Percentiles rank a stretch among this genome's conserved stretches.
Evolutionary conservation across 2,888 invertebrate genomes (phyloP).

Genomic region (Drepanosiphum platanoidis): DNA sequence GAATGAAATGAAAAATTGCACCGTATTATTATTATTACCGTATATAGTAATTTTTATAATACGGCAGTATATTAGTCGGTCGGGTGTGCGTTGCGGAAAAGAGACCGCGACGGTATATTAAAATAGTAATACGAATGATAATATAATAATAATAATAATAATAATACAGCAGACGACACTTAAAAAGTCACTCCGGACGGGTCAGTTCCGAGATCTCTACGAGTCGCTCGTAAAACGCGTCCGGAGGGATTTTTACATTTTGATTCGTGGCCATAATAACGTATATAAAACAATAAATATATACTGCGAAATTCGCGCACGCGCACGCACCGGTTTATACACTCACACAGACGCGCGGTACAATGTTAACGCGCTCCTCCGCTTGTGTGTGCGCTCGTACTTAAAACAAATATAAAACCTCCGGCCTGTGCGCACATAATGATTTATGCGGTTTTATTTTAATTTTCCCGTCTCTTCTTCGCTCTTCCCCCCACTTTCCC

Average conservation of each 20-base stretch:
- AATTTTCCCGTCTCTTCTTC: slow-evolving; percentile 49
- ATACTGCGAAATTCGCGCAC: neutral
- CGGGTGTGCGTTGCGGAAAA: neutral
- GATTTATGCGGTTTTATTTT: slow-evolving; percentile 60
- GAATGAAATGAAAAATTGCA: neutral
- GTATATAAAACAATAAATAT: slow-evolving; percentile 54
- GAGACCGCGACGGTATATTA: neutral
- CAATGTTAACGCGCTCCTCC: neutral
- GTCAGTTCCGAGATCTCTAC: slow-evolving; percentile 27
- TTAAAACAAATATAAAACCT: slow-evolving; percentile 53
- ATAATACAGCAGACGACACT: slow-evolving; percentile 38
- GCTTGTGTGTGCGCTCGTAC: neutral
- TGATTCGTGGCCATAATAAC: slow-evolving; percentile 50
- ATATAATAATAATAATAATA: slow-evolving; percentile 13
- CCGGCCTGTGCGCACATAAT: slow-evolving; percentile 34
- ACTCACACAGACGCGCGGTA: neutral
- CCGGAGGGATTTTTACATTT: slow-evolving; percentile 57
- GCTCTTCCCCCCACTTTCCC: neutral
- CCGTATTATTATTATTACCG: neutral
- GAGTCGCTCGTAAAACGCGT: slow-evolving; percentile 49
- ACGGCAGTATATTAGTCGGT: neutral
- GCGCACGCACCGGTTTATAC: neutral
- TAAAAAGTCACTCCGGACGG: slow-evolving; percentile 38
- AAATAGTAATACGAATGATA: neutral
- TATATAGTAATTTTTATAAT: too few species aligned